Percentiles rank a stretch among this genome's conserved stretches.
Conservation (phyloP, 2,113 vertebrate species). For the Poecilia latipinna region DNA sequence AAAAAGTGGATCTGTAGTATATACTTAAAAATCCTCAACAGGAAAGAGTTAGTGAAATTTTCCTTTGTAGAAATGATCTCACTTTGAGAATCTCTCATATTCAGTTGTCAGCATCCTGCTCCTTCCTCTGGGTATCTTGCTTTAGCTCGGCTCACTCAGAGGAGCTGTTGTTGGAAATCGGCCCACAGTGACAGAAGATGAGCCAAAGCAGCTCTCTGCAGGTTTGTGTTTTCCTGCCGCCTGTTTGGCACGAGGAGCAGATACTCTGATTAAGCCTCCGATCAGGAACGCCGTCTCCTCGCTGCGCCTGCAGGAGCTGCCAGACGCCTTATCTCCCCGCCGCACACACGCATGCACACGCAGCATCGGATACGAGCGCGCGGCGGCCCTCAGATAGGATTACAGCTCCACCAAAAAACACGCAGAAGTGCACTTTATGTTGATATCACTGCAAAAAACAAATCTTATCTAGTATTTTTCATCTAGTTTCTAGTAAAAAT, state of each 20-base stretch:
- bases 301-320: slow-evolving; percentile 33
- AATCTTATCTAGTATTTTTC: too few species aligned
- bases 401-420: not conserved
- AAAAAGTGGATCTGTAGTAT: too few species aligned
- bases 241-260: slow-evolving; percentile 46
- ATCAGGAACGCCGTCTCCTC: slow-evolving; percentile 33
- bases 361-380: not conserved
- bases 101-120: slow-evolving; percentile 10
- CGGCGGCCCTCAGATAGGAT: slow-evolving; percentile 11
- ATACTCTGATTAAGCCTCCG: slow-evolving; percentile 46
- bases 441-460: not conserved
- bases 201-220: slow-evolving; percentile 31
- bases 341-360: not conserved
- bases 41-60: too few species aligned
- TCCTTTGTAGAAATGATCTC: too few species aligned
- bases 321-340: slow-evolving; percentile 42
- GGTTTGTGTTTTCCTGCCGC: slow-evolving; percentile 30
- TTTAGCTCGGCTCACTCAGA: slow-evolving; percentile 23
- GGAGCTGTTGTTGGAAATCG: slow-evolving; percentile 31
- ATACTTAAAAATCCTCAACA: too few species aligned
- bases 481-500: too few species aligned
- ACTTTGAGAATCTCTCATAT: not conserved
- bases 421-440: not conserved
- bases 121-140: slow-evolving; percentile 2
- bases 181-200: slow-evolving; percentile 23